Percentiles rank a stretch among this genome's conserved stretches.
These are phyloP conservation scores for Drosophila kambysellisi DNA, from an alignment of 2,888 invertebrate species.

Conservation along the genomic window DNA sequence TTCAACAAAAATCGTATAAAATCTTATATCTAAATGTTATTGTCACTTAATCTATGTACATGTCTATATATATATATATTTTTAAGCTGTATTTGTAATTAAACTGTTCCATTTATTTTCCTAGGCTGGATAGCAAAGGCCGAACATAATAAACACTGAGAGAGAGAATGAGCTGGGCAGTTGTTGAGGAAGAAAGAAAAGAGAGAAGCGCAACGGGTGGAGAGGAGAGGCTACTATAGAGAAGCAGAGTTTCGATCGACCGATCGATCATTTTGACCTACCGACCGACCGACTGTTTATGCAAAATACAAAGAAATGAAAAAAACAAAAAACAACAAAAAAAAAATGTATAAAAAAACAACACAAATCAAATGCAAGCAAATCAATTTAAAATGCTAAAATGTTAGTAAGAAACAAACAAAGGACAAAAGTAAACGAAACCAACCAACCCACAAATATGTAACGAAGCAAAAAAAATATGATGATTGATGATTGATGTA, in stretches of 20 bases:
- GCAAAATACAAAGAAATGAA: slow-evolving; percentile 20
- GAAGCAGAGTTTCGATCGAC: slow-evolving; percentile 45
- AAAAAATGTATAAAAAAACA: slow-evolving; percentile 5
- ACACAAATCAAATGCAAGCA: slow-evolving; percentile 49
- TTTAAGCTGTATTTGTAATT: slow-evolving; percentile 8
- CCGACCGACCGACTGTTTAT: slow-evolving; percentile 62
- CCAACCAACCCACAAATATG: slow-evolving; percentile 71
- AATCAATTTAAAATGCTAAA: slow-evolving; percentile 52
- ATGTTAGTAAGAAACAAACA: slow-evolving; percentile 20
- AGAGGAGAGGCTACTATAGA: slow-evolving; percentile 47
- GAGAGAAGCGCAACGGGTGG: neutral
- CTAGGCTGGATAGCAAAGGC: slow-evolving; percentile 34
- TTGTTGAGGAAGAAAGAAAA: slow-evolving; percentile 11
- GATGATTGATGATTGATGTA: slow-evolving; percentile 5
- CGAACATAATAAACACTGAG: slow-evolving; percentile 11
- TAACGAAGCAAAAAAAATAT: slow-evolving; percentile 31
- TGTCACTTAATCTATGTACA: neutral
- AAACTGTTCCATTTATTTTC: slow-evolving; percentile 9
- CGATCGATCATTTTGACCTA: slow-evolving; percentile 56
- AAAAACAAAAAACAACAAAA: neutral
- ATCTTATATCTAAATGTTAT: neutral
- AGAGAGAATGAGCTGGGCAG: slow-evolving; percentile 24
- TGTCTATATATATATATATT: neutral
- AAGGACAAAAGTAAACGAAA: slow-evolving; percentile 54
- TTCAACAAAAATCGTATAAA: neutral